Evolutionary conservation across 2,113 vertebrate species (phyloP).

Genomic region (Serinus canaria): DNA sequence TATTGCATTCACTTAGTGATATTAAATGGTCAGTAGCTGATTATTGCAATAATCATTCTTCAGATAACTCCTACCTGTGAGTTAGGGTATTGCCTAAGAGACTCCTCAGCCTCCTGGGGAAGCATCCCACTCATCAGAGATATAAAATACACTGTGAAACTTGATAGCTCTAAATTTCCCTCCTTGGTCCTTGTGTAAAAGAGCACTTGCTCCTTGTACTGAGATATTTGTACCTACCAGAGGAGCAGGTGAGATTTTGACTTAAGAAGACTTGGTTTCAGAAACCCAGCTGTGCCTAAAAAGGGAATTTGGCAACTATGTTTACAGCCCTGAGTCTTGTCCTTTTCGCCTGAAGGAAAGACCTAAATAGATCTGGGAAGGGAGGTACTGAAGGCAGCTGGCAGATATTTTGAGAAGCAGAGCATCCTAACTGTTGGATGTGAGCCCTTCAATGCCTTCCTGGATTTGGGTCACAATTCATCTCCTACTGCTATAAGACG

Average conservation of each 20-base stretch:
- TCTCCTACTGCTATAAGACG: not conserved
- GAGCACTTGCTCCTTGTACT: not conserved
- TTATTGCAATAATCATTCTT: not conserved
- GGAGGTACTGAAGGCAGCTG: not conserved
- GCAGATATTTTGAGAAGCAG: conserved; percentile 14
- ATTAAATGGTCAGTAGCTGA: not conserved
- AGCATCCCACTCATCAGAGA: not conserved
- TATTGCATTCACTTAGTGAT: not conserved
- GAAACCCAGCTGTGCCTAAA: not conserved
- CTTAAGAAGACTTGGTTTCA: not conserved
- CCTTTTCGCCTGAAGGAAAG: conserved; percentile 3
- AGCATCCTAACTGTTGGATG: not conserved
- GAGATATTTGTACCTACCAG: not conserved
- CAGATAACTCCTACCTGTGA: not conserved
- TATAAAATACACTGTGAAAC: not conserved
- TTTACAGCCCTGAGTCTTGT: not conserved
- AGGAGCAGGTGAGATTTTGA: not conserved
- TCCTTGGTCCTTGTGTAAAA: not conserved
- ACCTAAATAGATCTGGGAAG: not conserved
- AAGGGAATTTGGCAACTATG: not conserved
- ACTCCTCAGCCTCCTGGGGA: not conserved
- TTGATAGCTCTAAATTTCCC: not conserved
- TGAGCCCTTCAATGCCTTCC: not conserved
- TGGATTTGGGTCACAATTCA: conserved; percentile 1
- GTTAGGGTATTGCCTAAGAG: not conserved